Base-by-base conservation (phyloP, 1,140 invertebrate genomes). In the Calliopsis andreniformis region DNA sequence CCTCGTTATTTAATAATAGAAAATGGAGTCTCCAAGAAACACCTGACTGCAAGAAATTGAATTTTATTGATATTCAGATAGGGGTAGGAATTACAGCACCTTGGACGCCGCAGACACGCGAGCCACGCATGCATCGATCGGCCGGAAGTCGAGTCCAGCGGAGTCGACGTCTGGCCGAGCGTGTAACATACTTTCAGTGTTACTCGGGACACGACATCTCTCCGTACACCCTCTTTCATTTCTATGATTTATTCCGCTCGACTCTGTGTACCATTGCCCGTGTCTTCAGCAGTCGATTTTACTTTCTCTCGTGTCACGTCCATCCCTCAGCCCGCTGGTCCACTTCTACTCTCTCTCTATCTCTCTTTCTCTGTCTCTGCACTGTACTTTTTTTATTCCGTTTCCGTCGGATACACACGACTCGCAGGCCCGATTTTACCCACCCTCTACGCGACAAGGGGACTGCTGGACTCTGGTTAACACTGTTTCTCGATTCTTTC, bases 111-210 rank as follows among this genome's bases (percentile, higher is more conserved):
- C 51, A 32, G 35, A 51, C 64, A 53, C 63, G 59, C 63, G 58
- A 71, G 59, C 75, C 66, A 72, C 68, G 83, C 81, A 85, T 85
- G 79, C 56, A 78, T 51, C 63, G 49, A 67, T 30, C 63, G 63
- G 49, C 42, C 61, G 16, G 30, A 32, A 63, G 45, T 51, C 79
- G 58, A 71, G 62, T 25, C 30, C 39, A 43, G 18, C 39, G 43
- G 63, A 58, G 32, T 66, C 51, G 63, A 56, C 53, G 45, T 45
- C 45, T 23, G 35, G 4, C n/a, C 56, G 68, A 39, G 35, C 4
- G 16, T 47, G 23, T 14, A 63, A 80, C 53, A 55, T 75, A 72
- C 55, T 78, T 43, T 79, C 64, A 20, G 23, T 59, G 53, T 78
- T 47, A 53, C 6, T 42, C 55, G 56, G 49, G 28, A 56, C 23